phyloP scores from a whole-genome alignment of 2,888 invertebrate genomes.

The Plagodis pulveraria region DNA sequence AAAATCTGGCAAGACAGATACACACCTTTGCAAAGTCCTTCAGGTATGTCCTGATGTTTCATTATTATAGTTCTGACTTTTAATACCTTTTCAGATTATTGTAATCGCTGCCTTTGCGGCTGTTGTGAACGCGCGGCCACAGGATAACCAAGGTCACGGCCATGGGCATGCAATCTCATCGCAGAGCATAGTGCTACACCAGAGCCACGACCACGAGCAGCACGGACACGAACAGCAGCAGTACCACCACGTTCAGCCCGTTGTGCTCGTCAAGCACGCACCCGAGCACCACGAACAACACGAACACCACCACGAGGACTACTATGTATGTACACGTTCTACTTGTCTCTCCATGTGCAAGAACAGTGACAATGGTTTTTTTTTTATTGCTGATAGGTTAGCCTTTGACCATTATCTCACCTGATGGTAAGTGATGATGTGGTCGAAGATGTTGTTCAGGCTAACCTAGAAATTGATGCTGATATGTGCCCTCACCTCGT shows the following conservation, averaged over 20 bases:
- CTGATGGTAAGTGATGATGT: too few species aligned
- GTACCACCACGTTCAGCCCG: constrained; percentile 2
- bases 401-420: too few species aligned
- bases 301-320: constrained; percentile 2
- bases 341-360: too few species aligned
- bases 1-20: too few species aligned
- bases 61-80: too few species aligned
- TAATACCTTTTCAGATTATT: constrained; percentile 3
- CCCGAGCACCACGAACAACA: constrained; percentile 5
- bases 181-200: constrained; percentile 53
- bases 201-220: constrained; percentile 43
- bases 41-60: too few species aligned
- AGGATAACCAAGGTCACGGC: constrained; percentile 18
- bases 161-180: constrained; percentile 47
- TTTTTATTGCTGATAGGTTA: too few species aligned
- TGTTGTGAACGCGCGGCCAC: constrained; percentile 16
- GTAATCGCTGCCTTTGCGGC: constrained; percentile 14
- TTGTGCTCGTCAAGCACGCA: too few species aligned
- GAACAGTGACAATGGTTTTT: too few species aligned
- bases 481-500: constrained; percentile 43
- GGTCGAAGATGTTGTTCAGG: too few species aligned
- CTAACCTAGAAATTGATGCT: constrained; percentile 6
- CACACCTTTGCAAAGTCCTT: too few species aligned
- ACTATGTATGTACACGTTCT: constrained; percentile 10
- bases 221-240: constrained; percentile 14